Base-by-base conservation (phyloP, 1,140 invertebrate species). In the Drosophila simulans region DNA sequence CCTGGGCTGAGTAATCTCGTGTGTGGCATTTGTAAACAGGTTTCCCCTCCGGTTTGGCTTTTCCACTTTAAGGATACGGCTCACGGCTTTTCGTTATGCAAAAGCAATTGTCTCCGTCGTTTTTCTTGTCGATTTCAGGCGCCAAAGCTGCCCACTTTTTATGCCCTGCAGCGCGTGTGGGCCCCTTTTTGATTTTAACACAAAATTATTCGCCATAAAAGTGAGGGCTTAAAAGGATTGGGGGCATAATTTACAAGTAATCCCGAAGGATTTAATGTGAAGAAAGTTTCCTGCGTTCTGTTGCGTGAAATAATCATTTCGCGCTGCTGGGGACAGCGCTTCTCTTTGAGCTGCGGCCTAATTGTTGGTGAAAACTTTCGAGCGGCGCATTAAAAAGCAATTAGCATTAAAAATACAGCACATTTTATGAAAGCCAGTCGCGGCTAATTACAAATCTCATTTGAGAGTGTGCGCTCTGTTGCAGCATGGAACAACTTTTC, bases 161-260 rank as follows among this genome's bases (percentile, higher is more conserved):
- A 15, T 40, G 37, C 20, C 46, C 25, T 52, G 68, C 54, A 43
- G 79, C 79, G 71, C 79, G 75, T 88, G 80, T 83, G 80, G 37
- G 62, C 17, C 76, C 70, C 69, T 80, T 89, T 89, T 77, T 80
- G 85, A 84, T 89, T 89, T 80, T 68, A 77, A 89, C 84, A 80
- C 84, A 89, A 89, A 89, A 89, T 84, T 89, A 89, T 89, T 62
- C 76, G 53, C 83, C 88, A 84, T 80, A 77, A 78, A 77, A 89
- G 84, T 89, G 84, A 78, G 80, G 82, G 80, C 80, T 83, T 89
- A 89, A 84, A 89, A 80, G 84, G 84, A 89, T 88, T 88, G 69
- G 37, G 45, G 42, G 68, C 75, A 79, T 78, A 72, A 81, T 81
- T 78, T 86, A 76, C 69, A 83, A 83, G 79, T 66, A 88, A 82